phyloP scores from a whole-genome alignment of 2,888 invertebrate genomes.

The Laspeyria flexula region DNA sequence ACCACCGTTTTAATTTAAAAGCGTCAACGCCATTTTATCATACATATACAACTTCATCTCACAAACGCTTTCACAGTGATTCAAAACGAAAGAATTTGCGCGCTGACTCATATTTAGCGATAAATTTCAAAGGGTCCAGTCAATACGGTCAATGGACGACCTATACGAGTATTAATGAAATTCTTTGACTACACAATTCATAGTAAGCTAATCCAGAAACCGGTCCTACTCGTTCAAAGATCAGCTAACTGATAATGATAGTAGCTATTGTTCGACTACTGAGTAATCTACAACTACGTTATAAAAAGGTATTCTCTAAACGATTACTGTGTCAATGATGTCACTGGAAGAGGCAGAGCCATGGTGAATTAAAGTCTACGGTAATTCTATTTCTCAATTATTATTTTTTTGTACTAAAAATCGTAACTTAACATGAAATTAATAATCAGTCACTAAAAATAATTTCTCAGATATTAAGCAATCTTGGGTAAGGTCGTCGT shows the following conservation, averaged over 20 bases:
- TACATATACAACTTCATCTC: slow-evolving; percentile 20
- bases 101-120: slow-evolving; percentile 69
- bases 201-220: slow-evolving; percentile 21
- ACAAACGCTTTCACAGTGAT: slow-evolving; percentile 47
- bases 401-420: too few relatives aligned
- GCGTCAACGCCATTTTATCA: slow-evolving; percentile 1
- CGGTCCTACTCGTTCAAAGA: slow-evolving; percentile 5
- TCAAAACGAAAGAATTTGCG: slow-evolving; percentile 70
- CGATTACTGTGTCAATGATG: too few relatives aligned
- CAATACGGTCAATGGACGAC: slow-evolving; percentile 51
- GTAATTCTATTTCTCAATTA: too few relatives aligned
- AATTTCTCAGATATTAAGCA: too few relatives aligned
- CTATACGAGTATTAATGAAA: slow-evolving; percentile 32
- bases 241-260: slow-evolving; percentile 1
- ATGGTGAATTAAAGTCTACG: too few relatives aligned
- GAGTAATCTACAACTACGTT: not conserved
- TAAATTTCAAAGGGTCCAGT: slow-evolving; percentile 54
- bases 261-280: slow-evolving; percentile 17
- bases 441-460: too few relatives aligned
- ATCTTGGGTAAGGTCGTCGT: too few relatives aligned
- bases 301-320: too few relatives aligned
- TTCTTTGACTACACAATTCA: too few relatives aligned
- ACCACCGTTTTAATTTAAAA: not conserved
- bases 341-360: too few relatives aligned
- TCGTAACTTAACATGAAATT: too few relatives aligned